These are phyloP conservation scores for Lathamus discolor DNA, from an alignment of 2,113 vertebrate species.

Conservation along the genomic window DNA sequence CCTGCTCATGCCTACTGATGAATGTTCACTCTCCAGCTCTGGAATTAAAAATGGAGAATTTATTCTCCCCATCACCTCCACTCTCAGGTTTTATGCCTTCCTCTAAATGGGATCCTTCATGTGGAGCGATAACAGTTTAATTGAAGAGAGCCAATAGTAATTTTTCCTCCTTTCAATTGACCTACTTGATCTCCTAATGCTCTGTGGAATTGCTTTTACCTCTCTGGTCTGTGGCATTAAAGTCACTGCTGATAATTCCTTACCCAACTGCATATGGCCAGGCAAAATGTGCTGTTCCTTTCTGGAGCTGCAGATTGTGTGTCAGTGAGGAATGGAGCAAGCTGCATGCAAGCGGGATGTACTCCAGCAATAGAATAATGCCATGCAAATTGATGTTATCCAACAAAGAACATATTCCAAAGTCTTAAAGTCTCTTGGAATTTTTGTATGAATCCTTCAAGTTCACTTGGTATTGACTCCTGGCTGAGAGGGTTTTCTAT, in stretches of 20 bases:
- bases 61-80: constrained; percentile 4
- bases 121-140: constrained; percentile 54
- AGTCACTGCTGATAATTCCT: constrained; percentile 12
- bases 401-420: background rate
- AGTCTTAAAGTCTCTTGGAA: background rate
- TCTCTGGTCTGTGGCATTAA: constrained; percentile 26
- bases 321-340: background rate
- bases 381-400: background rate
- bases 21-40: background rate
- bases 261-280: background rate
- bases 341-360: accelerated
- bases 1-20: constrained; percentile 6
- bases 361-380: background rate
- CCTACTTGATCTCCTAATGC: constrained; percentile 37
- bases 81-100: constrained; percentile 45
- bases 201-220: constrained; percentile 46
- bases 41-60: constrained; percentile 48
- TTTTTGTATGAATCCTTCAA: background rate
- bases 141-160: constrained; percentile 40
- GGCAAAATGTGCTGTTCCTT: background rate
- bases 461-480: background rate
- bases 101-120: constrained; percentile 56
- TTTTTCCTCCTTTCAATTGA: constrained; percentile 49
- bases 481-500: background rate
- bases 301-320: background rate